phyloP scores from a whole-genome alignment of 2,797 vertebrate species.

The Picus viridis region DNA sequence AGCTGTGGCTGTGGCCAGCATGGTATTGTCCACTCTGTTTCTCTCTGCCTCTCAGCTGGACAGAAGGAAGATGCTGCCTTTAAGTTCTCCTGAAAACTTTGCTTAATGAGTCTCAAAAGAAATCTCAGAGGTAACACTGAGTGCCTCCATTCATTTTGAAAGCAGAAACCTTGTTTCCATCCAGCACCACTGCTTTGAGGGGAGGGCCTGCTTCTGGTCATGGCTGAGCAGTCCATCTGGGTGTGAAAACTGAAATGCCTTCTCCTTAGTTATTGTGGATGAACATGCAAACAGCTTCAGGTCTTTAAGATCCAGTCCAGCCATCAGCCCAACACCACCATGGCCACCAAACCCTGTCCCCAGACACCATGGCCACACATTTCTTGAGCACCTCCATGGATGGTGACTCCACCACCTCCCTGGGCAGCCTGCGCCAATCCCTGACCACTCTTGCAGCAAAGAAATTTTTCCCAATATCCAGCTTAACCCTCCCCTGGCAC shows the following conservation, averaged over 20 bases:
- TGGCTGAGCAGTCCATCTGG: neutral
- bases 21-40: rapidly evolving
- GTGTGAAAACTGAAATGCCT: rapidly evolving
- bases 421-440: too few relatives aligned
- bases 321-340: too few relatives aligned
- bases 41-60: neutral
- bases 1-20: neutral
- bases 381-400: too few relatives aligned
- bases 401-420: too few relatives aligned
- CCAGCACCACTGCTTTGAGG: neutral
- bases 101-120: neutral
- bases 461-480: too few relatives aligned
- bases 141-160: neutral
- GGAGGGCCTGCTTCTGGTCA: neutral
- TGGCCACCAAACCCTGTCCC: too few relatives aligned
- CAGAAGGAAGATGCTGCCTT: neutral
- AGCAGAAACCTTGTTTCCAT: neutral
- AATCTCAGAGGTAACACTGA: neutral
- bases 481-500: too few relatives aligned
- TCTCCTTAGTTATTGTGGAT: neutral
- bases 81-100: neutral
- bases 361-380: too few relatives aligned
- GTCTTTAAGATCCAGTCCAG: neutral
- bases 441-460: too few relatives aligned
- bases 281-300: neutral